These are phyloP conservation scores for Corella eumyota DNA, from an alignment of 23 tunicate genomes.

Conservation along the genomic window DNA sequence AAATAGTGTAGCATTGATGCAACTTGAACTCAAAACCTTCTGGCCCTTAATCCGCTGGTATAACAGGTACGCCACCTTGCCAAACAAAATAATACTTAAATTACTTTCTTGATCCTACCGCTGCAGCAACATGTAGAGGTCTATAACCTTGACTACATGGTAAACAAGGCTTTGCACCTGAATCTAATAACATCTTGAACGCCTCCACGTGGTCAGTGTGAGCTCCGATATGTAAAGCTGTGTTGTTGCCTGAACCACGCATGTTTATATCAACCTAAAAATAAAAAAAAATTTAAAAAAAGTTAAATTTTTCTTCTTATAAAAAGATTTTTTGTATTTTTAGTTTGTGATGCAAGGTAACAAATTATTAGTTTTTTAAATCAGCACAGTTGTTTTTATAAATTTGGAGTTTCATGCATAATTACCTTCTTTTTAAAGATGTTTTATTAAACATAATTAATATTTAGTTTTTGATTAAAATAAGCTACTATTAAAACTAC, in stretches of 20 bases:
- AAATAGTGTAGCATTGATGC: neutral
- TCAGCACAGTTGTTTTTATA: too few relatives aligned
- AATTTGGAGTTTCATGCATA: too few relatives aligned
- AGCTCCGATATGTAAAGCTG: conserved; percentile 73
- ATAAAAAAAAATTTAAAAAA: too few relatives aligned
- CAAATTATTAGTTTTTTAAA: too few relatives aligned
- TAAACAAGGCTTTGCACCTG: conserved; percentile 68
- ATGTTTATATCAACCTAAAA: conserved; percentile 24
- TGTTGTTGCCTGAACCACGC: conserved; percentile 15
- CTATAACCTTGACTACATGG: conserved; percentile 62
- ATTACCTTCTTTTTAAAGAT: neutral
- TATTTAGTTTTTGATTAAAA: too few relatives aligned
- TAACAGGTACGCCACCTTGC: neutral
- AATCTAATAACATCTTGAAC: conserved; percentile 31
- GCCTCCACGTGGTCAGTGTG: conserved; percentile 35
- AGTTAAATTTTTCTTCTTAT: too few relatives aligned
- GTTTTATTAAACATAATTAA: neutral
- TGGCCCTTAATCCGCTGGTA: neutral
- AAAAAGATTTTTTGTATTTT: neutral
- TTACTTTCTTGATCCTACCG: conserved; percentile 75
- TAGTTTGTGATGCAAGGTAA: neutral
- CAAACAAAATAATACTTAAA: too few relatives aligned
- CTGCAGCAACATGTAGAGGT: conserved; percentile 76
- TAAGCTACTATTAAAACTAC: too few relatives aligned
- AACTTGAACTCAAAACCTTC: neutral